A percentile compares a stretch with the other conserved stretches of the same genome.
phyloP scores from a whole-genome alignment of 2,888 invertebrate genomes.

The Drosophila siamana region DNA sequence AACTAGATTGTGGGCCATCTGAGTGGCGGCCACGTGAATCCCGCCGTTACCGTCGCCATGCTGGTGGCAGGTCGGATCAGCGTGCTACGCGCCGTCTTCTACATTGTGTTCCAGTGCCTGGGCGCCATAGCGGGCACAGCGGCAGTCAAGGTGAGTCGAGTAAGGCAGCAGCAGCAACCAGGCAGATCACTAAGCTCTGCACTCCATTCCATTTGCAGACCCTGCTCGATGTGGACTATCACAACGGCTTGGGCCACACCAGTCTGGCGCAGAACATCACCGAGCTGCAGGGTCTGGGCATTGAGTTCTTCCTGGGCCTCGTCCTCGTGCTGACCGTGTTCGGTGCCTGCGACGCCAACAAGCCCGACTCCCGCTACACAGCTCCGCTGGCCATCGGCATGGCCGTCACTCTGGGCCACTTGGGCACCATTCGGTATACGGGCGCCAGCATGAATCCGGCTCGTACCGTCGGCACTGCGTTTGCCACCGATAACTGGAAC shows the following conservation, averaged over 20 bases:
- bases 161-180: too few species aligned
- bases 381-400: slow-evolving; percentile 95
- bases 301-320: slow-evolving; percentile 96
- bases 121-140: slow-evolving; percentile 93
- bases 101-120: slow-evolving; percentile 92
- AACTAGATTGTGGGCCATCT: slow-evolving; percentile 92
- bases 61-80: slow-evolving; percentile 92
- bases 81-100: slow-evolving; percentile 90
- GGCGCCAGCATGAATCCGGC: slow-evolving; percentile 98
- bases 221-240: slow-evolving; percentile 88
- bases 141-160: slow-evolving; percentile 88
- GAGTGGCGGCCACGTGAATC: slow-evolving; percentile 96
- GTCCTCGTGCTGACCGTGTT: slow-evolving; percentile 95
- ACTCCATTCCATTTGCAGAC: slow-evolving; percentile 86
- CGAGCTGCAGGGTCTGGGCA: slow-evolving; percentile 93
- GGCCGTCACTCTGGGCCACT: slow-evolving; percentile 93
- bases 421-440: slow-evolving; percentile 93
- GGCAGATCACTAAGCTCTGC: background rate
- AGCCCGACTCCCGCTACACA: slow-evolving; percentile 90
- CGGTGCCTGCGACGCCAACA: slow-evolving; percentile 88
- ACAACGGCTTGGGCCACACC: slow-evolving; percentile 90
- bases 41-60: slow-evolving; percentile 94
- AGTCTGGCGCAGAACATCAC: slow-evolving; percentile 87
- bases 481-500: slow-evolving; percentile 90
- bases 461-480: slow-evolving; percentile 94